phyloP scores from a whole-genome alignment of 2,797 vertebrate genomes.

The Babyrousa celebensis region DNA sequence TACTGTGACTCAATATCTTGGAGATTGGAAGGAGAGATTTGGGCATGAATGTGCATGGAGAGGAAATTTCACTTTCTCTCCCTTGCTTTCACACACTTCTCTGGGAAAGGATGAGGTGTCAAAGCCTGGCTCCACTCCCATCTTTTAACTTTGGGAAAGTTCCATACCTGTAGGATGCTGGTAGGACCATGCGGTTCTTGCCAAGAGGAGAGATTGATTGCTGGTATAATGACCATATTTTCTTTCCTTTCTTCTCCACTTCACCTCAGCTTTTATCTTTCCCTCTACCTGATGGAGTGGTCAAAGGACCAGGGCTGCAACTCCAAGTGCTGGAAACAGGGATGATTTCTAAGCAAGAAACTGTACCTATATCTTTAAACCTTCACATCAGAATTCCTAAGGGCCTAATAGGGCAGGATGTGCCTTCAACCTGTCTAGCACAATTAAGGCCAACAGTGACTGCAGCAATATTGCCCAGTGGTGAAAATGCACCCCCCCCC shows the following conservation, averaged over 20 bases:
- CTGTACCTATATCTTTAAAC: neutral
- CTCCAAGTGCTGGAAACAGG: neutral
- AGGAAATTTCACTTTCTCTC: neutral
- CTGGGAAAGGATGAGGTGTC: neutral
- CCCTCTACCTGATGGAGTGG: neutral
- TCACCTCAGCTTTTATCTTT: neutral
- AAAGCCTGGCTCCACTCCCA: neutral
- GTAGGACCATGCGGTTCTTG: neutral
- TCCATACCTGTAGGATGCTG: neutral
- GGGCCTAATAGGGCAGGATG: neutral
- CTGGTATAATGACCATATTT: neutral
- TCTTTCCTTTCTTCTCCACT: neutral
- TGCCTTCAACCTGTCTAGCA: neutral
- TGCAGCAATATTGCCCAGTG: no score
- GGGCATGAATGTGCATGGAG: neutral
- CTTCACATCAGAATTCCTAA: neutral
- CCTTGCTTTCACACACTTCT: neutral
- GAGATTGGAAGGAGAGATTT: neutral
- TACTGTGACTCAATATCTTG: neutral
- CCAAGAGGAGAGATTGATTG: neutral
- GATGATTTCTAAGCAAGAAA: neutral
- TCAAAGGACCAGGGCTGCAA: neutral
- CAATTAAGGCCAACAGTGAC: neutral
- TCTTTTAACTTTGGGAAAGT: neutral
- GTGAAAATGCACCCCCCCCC: neutral